A percentile compares a stretch with the other conserved stretches of the same genome.
Evolutionary conservation across 2,113 vertebrate species (phyloP).

Genomic region (Grammomys surdaster): DNA sequence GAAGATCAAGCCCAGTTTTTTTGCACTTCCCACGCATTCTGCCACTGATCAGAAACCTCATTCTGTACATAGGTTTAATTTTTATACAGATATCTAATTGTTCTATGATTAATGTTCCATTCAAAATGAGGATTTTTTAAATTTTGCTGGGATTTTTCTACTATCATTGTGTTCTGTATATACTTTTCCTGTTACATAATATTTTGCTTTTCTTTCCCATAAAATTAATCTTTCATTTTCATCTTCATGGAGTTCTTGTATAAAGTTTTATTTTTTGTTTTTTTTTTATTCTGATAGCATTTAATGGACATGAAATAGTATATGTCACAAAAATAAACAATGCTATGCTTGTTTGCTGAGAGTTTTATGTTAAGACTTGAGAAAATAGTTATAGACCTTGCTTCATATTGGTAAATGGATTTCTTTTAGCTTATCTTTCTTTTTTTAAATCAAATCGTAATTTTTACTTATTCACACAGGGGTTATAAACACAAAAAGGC

Average conservation of each 20-base stretch:
- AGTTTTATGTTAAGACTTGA: slow-evolving; percentile 61
- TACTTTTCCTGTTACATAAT: background rate
- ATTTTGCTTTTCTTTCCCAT: background rate
- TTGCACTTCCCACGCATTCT: background rate
- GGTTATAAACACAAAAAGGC: no score
- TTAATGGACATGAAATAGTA: slow-evolving; percentile 49
- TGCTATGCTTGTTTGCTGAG: slow-evolving; percentile 15
- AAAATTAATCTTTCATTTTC: background rate
- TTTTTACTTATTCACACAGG: no score
- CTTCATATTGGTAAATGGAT: background rate
- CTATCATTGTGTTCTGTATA: background rate
- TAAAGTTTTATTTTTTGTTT: no score
- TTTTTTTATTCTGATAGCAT: slow-evolving; percentile 68
- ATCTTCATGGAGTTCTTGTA: no score
- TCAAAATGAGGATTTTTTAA: background rate
- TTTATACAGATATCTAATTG: background rate
- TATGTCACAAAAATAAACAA: slow-evolving; percentile 64
- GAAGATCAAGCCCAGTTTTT: background rate
- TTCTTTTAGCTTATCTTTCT: slow-evolving; percentile 23
- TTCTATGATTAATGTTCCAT: background rate
- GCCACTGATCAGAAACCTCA: accelerated
- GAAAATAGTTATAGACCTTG: slow-evolving; percentile 23
- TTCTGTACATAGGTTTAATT: background rate
- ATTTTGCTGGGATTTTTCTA: background rate
- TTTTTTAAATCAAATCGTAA: no score